Conservation (phyloP, 1,140 invertebrate genomes). For the Diabrotica undecimpunctata region DNA sequence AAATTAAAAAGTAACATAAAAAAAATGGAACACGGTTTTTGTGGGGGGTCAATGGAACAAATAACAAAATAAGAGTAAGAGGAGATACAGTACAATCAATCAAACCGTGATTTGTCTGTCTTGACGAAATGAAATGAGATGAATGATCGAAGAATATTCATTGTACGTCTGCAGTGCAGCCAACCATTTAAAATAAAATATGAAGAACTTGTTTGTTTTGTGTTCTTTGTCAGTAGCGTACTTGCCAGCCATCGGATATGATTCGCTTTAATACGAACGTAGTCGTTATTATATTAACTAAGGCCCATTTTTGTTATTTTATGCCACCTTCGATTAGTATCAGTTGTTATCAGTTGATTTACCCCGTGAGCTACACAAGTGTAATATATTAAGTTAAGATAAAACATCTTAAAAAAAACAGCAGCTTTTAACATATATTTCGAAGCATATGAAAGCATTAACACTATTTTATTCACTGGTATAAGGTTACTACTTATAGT, state of each 20-base stretch:
- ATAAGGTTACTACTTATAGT: too few species aligned
- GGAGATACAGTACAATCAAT: slow-evolving; percentile 8
- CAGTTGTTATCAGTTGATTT: too few species aligned
- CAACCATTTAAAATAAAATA: slow-evolving; percentile 1
- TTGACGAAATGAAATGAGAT: slow-evolving; percentile 11
- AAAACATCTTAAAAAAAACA: too few species aligned
- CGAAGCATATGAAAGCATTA: too few species aligned
- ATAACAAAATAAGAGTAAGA: not conserved
- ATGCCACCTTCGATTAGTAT: too few species aligned
- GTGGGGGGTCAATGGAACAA: slow-evolving; percentile 1
- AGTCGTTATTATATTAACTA: too few species aligned
- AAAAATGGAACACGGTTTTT: not conserved
- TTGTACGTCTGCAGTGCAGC: slow-evolving; percentile 3
- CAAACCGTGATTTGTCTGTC: slow-evolving; percentile 16
- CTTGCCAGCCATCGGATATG: not conserved
- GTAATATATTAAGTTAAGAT: too few species aligned
- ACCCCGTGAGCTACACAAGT: too few species aligned
- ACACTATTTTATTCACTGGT: too few species aligned
- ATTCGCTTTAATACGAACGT: too few species aligned
- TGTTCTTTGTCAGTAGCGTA: not conserved
- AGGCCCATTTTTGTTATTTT: too few species aligned
- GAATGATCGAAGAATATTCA: slow-evolving; percentile 9
- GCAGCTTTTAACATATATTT: too few species aligned
- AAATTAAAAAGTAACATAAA: not conserved
- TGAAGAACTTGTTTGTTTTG: slow-evolving; percentile 1